Percentiles rank a stretch among this genome's conserved stretches.
Evolutionary conservation across 2,797 vertebrate genomes (phyloP).

Genomic region (Thripadectes ignobilis): DNA sequence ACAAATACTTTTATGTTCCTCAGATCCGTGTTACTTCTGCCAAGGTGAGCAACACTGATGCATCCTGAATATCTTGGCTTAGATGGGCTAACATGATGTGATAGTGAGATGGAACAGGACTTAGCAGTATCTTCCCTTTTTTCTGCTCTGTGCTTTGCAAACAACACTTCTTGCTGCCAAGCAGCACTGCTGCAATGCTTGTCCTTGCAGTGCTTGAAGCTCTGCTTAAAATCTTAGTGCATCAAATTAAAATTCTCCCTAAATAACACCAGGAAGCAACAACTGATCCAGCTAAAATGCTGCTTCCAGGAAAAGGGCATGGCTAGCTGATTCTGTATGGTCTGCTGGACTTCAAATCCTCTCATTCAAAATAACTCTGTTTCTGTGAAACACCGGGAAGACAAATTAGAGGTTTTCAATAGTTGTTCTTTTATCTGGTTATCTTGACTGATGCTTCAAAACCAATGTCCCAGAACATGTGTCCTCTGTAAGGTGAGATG

Average conservation of each 20-base stretch:
- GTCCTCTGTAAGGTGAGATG: constrained; percentile 20
- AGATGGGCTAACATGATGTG: neutral
- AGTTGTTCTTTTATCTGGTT: constrained; percentile 11
- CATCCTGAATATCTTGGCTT: neutral
- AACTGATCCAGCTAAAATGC: neutral
- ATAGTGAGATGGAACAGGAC: neutral
- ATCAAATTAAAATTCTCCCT: neutral
- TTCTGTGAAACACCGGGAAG: neutral
- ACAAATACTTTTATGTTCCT: neutral
- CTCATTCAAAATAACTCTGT: neutral
- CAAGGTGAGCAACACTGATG: neutral
- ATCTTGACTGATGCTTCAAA: constrained; percentile 12
- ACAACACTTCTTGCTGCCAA: neutral
- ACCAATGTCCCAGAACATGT: constrained; percentile 75
- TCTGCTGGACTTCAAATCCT: neutral
- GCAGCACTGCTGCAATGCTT: neutral
- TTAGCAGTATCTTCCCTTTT: neutral
- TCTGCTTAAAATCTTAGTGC: neutral
- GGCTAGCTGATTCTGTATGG: neutral
- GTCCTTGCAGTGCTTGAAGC: neutral
- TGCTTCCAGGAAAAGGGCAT: neutral
- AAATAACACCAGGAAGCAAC: neutral
- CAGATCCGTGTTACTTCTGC: neutral
- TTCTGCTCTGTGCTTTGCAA: neutral
- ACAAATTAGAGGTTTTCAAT: neutral